A percentile compares a stretch with the other conserved stretches of the same genome.
These are phyloP conservation scores for Bubo scandiacus DNA, from an alignment of 2,113 vertebrate species.

Conservation along the genomic window DNA sequence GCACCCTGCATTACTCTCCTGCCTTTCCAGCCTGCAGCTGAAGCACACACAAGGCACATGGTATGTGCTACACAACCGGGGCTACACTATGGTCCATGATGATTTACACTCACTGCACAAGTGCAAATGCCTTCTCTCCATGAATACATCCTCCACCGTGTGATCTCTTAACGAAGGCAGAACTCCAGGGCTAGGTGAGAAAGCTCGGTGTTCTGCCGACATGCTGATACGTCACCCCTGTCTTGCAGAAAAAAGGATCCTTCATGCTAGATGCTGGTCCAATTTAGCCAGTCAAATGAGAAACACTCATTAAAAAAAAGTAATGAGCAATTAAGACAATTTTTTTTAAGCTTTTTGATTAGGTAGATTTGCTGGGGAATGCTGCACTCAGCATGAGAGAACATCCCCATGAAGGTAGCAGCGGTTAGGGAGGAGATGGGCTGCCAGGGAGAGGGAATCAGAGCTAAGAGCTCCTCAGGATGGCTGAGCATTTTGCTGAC, in stretches of 20 bases:
- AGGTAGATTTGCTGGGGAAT: background rate
- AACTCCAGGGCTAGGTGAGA: background rate
- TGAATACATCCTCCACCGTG: background rate
- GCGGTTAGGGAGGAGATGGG: background rate
- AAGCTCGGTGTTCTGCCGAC: background rate
- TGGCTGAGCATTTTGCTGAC: background rate
- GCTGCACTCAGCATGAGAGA: background rate
- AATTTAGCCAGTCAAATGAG: background rate
- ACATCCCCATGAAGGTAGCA: rapidly evolving
- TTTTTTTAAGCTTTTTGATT: background rate
- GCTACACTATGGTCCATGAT: rapidly evolving
- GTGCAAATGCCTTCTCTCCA: background rate
- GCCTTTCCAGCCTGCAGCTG: background rate
- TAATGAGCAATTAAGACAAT: background rate
- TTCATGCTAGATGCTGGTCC: background rate
- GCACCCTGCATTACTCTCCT: background rate
- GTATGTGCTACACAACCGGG: background rate
- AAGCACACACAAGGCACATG: background rate
- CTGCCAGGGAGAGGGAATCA: background rate
- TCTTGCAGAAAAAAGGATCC: background rate
- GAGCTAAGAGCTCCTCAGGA: background rate
- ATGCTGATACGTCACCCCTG: background rate
- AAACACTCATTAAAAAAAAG: background rate
- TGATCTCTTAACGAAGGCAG: rapidly evolving
- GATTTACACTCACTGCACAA: background rate